Evolutionary conservation across 2,797 vertebrate genomes (phyloP).

Genomic region (Schizopygopsis malacanthus): DNA sequence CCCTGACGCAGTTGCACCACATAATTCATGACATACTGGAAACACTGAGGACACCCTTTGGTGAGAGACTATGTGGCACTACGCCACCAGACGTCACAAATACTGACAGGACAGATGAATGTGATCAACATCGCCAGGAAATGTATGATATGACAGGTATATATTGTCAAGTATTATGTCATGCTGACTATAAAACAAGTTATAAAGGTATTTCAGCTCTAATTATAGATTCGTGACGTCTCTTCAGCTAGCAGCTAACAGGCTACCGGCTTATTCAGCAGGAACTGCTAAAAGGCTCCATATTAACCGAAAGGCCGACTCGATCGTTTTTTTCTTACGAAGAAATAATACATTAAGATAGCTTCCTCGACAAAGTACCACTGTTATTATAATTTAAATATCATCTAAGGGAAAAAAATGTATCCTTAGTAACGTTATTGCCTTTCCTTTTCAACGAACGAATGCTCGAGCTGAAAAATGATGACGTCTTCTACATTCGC

Average conservation of each 20-base stretch:
- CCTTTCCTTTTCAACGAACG: constrained; percentile 46
- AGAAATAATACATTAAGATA: constrained; percentile 14
- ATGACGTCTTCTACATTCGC: constrained; percentile 64
- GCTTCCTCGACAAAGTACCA: neutral
- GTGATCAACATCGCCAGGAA: neutral
- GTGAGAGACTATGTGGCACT: constrained; percentile 27
- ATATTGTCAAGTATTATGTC: neutral
- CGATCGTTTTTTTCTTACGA: constrained; percentile 22
- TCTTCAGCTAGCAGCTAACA: constrained; percentile 57
- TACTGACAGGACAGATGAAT: constrained; percentile 11
- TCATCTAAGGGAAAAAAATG: too few relatives aligned
- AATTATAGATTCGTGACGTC: constrained; percentile 84
- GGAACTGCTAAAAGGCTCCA: constrained; percentile 56
- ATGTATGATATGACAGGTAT: neutral
- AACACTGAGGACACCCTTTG: constrained; percentile 37
- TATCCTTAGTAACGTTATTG: neutral
- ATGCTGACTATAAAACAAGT: neutral
- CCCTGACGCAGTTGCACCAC: constrained; percentile 3
- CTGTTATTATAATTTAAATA: neutral
- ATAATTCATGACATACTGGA: constrained; percentile 34
- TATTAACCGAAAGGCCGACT: constrained; percentile 44
- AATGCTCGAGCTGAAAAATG: constrained; percentile 52
- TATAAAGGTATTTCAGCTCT: constrained; percentile 63
- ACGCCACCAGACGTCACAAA: constrained; percentile 18
- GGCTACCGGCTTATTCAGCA: constrained; percentile 59